phyloP scores from a whole-genome alignment of 2,888 invertebrate species.

The Acanthococcus lagerstroemiae region DNA sequence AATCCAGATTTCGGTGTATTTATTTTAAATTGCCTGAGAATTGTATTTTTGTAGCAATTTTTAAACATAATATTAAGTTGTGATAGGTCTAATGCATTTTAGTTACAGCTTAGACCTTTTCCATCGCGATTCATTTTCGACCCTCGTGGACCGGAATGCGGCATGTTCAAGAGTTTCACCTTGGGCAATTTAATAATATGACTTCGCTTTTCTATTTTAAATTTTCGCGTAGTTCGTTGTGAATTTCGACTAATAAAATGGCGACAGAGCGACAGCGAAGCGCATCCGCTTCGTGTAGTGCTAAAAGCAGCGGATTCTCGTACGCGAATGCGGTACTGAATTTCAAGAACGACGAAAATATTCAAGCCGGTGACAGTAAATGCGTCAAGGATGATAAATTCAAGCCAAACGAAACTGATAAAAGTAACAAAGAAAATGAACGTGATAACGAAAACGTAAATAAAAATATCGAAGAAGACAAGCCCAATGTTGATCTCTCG shows the following conservation, averaged over 20 bases:
- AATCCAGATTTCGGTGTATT: neutral
- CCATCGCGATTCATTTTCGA: neutral
- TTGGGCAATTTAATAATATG: neutral
- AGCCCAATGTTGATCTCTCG: neutral
- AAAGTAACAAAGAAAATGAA: constrained; percentile 17
- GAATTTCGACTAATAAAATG: neutral
- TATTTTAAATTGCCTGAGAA: too few species aligned
- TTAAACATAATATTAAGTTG: neutral
- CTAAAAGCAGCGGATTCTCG: constrained; percentile 7
- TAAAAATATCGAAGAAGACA: neutral
- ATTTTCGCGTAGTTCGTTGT: neutral
- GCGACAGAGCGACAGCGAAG: constrained; percentile 12
- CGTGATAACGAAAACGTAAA: constrained; percentile 20
- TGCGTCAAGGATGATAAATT: neutral
- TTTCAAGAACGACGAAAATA: constrained; percentile 5
- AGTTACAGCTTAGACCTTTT: constrained; percentile 17
- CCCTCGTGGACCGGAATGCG: neutral
- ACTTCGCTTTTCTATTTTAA: neutral
- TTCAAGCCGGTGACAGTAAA: neutral
- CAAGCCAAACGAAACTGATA: neutral
- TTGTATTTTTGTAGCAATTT: too few species aligned
- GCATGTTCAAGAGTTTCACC: neutral
- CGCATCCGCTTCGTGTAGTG: constrained; percentile 14
- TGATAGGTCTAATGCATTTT: constrained; percentile 16
- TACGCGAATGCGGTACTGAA: constrained; percentile 29